Evolutionary conservation across 2,888 invertebrate genomes (phyloP).

Genomic region (Anorthoa munda): DNA sequence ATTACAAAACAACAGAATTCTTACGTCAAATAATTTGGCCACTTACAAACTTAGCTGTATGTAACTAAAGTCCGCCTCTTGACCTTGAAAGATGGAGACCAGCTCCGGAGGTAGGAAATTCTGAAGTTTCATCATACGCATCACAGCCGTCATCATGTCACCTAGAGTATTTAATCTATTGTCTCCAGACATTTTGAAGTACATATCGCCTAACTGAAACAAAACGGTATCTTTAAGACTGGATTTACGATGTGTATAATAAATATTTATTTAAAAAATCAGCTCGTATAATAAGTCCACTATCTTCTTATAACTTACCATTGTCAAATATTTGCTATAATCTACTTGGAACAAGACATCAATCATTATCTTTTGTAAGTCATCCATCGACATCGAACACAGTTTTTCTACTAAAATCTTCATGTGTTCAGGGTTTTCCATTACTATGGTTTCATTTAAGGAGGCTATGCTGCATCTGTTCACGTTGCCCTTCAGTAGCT

Average conservation of each 20-base stretch:
- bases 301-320: constrained; percentile 79
- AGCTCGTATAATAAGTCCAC: not conserved
- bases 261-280: not conserved
- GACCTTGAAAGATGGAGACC: constrained; percentile 71
- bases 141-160: constrained; percentile 82
- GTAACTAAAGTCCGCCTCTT: constrained; percentile 82
- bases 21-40: constrained; percentile 17
- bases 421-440: constrained; percentile 73
- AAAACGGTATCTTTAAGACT: not conserved
- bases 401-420: constrained; percentile 80
- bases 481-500: constrained; percentile 80
- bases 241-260: not conserved
- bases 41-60: constrained; percentile 84
- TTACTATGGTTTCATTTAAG: constrained; percentile 69
- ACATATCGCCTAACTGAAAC: constrained; percentile 85
- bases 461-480: constrained; percentile 77
- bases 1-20: not conserved
- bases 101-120: constrained; percentile 88
- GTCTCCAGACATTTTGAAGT: constrained; percentile 88
- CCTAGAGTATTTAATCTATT: constrained; percentile 83
- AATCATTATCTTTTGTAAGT: constrained; percentile 84
- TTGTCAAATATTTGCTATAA: constrained; percentile 88
- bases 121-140: constrained; percentile 83
- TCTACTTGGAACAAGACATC: constrained; percentile 87
- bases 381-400: constrained; percentile 81